Evolutionary conservation across 2,113 vertebrate genomes (phyloP).

Genomic region (Regulus satrapa): DNA sequence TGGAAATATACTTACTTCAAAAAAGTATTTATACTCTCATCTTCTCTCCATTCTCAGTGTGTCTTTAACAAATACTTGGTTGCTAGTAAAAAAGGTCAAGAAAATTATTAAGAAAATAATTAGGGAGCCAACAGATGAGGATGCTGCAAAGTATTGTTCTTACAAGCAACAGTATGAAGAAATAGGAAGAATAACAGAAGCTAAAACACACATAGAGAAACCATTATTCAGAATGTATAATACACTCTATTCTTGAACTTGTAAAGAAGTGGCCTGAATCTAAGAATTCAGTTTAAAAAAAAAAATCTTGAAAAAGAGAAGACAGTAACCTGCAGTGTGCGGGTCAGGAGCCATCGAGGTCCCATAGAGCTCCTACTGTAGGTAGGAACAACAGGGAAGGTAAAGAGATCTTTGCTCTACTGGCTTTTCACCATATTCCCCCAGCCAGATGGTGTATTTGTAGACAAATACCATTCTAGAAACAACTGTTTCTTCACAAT

Average conservation of each 20-base stretch:
- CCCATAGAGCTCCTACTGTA: background rate
- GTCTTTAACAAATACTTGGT: background rate
- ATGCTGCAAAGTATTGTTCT: background rate
- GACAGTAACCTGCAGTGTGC: background rate
- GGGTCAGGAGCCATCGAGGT: background rate
- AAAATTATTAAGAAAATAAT: background rate
- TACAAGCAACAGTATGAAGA: background rate
- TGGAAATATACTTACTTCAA: conserved; percentile 49
- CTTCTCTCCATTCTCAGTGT: background rate
- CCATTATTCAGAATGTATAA: background rate
- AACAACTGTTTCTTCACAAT: background rate
- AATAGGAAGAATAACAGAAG: background rate
- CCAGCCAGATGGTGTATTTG: background rate
- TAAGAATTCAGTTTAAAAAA: background rate
- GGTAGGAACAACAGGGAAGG: background rate
- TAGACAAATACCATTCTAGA: background rate
- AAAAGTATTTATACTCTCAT: background rate
- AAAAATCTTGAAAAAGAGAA: background rate
- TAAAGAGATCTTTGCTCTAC: background rate
- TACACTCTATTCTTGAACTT: background rate
- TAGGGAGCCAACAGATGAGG: background rate
- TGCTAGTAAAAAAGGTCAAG: background rate
- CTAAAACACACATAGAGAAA: background rate
- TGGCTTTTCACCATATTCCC: background rate
- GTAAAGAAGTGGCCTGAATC: background rate